Percentiles rank a stretch among this genome's conserved stretches.
phyloP scores from a whole-genome alignment of 2,888 invertebrate species.

The Lydus trimaculatus region DNA sequence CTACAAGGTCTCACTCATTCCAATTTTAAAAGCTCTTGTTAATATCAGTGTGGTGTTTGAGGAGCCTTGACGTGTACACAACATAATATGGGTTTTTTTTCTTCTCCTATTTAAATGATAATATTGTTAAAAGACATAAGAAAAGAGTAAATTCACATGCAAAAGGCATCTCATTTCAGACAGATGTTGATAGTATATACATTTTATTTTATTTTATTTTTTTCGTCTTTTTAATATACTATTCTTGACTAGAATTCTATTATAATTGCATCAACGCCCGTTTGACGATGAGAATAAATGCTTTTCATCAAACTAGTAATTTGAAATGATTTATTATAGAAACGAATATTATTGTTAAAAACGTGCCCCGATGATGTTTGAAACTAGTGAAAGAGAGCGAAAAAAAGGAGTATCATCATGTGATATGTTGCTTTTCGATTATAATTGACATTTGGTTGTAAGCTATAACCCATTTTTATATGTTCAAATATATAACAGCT shows the following conservation, averaged over 20 bases:
- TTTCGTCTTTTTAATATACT: slow-evolving; percentile 4
- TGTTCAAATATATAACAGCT: slow-evolving; percentile 10
- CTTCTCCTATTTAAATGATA: background rate
- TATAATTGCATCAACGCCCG: slow-evolving; percentile 41
- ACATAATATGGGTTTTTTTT: too few species aligned
- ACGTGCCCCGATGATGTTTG: background rate
- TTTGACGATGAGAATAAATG: slow-evolving; percentile 41
- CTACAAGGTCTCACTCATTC: slow-evolving; percentile 13
- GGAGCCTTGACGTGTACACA: slow-evolving; percentile 9
- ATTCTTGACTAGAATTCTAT: slow-evolving; percentile 26
- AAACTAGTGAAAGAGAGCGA: slow-evolving; percentile 1
- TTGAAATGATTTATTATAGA: slow-evolving; percentile 49
- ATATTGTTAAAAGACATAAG: background rate
- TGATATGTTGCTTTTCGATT: slow-evolving; percentile 10
- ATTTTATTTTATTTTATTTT: too few species aligned
- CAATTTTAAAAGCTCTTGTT: slow-evolving; percentile 10
- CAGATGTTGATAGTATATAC: slow-evolving; percentile 7
- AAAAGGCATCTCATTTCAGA: background rate
- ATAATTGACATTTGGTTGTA: slow-evolving; percentile 15
- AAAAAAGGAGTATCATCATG: slow-evolving; percentile 19
- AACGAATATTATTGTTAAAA: slow-evolving; percentile 26
- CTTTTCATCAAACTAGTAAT: slow-evolving; percentile 48
- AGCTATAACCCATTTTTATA: slow-evolving; percentile 13
- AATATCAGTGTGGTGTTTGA: slow-evolving; percentile 4
- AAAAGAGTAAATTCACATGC: slow-evolving; percentile 1